Evolutionary conservation across 2,888 invertebrate species (phyloP).

Genomic region (Stenchaetothrips biformis): DNA sequence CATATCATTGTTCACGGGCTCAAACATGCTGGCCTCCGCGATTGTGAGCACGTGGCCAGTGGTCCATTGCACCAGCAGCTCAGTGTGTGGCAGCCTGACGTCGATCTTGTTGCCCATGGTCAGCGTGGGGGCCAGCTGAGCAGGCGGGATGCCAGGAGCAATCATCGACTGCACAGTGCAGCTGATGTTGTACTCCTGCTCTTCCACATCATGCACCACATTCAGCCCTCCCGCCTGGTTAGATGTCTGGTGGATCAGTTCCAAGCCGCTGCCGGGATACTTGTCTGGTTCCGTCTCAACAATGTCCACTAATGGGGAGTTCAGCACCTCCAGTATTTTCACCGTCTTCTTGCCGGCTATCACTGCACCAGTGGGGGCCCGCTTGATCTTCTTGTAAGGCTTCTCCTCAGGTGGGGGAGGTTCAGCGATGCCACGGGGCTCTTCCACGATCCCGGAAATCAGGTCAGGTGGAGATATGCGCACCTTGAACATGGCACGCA

Average conservation of each 20-base stretch:
- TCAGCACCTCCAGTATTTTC: neutral
- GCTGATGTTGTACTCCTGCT: neutral
- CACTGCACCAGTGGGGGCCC: neutral
- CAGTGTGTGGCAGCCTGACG: neutral
- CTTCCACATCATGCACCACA: neutral
- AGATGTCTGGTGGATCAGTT: neutral
- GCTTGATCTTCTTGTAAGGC: neutral
- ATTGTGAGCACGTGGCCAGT: neutral
- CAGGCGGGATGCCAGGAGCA: neutral
- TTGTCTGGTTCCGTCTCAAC: neutral
- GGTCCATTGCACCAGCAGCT: neutral
- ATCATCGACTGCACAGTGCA: neutral
- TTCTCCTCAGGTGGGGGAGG: neutral
- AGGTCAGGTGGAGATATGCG: neutral
- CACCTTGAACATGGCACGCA: neutral
- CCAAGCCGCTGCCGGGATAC: neutral
- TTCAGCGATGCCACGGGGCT: neutral
- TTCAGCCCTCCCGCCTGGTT: neutral
- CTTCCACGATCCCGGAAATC: neutral
- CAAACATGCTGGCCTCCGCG: neutral
- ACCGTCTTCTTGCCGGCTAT: neutral
- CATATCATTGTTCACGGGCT: neutral
- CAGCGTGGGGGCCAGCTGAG: neutral
- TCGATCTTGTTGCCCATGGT: neutral
- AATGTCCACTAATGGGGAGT: neutral